These are phyloP conservation scores for Ceratosolen solmsi DNA, from an alignment of 1,140 invertebrate species.

Conservation along the genomic window DNA sequence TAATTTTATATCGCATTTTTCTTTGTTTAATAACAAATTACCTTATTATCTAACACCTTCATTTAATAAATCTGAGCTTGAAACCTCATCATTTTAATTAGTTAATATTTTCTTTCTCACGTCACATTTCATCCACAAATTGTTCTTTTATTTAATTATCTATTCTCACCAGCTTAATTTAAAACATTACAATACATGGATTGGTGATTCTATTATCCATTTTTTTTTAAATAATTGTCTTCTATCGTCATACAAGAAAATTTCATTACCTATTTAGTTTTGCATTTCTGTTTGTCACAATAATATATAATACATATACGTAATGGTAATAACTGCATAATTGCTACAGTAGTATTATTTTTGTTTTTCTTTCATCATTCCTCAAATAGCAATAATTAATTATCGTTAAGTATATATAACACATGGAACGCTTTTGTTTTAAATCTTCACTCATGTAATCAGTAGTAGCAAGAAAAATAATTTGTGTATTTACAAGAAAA, in stretches of 20 bases:
- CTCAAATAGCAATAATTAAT: conserved; percentile 70
- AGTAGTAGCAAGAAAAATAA: conserved; percentile 58
- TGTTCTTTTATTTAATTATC: conserved; percentile 42
- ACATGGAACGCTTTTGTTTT: conserved; percentile 72
- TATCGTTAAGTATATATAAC: conserved; percentile 73
- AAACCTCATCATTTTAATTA: conserved; percentile 43
- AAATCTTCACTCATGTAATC: conserved; percentile 58
- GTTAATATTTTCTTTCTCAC: conserved; percentile 6
- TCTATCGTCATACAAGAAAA: conserved; percentile 42
- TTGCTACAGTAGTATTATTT: conserved; percentile 63
- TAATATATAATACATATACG: conserved; percentile 51
- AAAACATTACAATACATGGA: conserved; percentile 48
- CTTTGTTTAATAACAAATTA: conserved; percentile 51
- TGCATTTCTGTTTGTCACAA: conserved; percentile 45
- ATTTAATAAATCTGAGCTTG: conserved; percentile 36
- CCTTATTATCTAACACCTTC: conserved; percentile 45
- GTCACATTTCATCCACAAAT: conserved; percentile 38
- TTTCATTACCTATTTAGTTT: conserved; percentile 36
- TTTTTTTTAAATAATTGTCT: conserved; percentile 39
- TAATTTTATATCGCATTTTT: conserved; percentile 27
- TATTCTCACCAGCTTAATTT: conserved; percentile 39
- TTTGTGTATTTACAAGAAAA: conserved; percentile 28
- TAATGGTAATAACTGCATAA: conserved; percentile 61
- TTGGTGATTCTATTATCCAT: conserved; percentile 34
- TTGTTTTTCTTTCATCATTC: conserved; percentile 21